A percentile compares a stretch with the other conserved stretches of the same genome.
Evolutionary conservation across 2,113 vertebrate genomes (phyloP).

Genomic region (Struthio camelus): DNA sequence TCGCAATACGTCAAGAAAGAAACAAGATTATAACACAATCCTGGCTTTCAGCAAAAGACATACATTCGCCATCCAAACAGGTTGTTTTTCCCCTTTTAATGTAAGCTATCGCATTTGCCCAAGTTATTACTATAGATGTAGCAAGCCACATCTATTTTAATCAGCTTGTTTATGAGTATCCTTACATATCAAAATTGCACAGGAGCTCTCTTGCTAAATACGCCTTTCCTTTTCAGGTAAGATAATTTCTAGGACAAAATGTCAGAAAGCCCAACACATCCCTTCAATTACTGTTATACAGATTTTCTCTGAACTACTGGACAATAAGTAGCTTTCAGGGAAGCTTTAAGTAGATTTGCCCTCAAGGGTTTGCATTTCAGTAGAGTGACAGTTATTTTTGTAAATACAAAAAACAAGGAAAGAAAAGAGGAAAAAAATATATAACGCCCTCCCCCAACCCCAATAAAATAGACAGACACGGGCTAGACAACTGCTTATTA

Average conservation of each 20-base stretch:
- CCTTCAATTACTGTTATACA: conserved; percentile 60
- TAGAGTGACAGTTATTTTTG: conserved; percentile 74
- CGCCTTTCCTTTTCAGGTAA: conserved; percentile 41
- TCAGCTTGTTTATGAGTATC: conserved; percentile 20
- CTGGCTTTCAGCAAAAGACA: background rate
- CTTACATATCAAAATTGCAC: conserved; percentile 6
- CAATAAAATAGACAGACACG: conserved; percentile 7
- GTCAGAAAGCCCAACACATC: conserved; percentile 33
- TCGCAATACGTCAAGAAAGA: conserved; percentile 18
- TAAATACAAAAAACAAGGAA: conserved; percentile 24
- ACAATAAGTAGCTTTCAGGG: conserved; percentile 71
- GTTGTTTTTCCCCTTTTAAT: conserved; percentile 15
- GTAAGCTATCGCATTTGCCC: background rate
- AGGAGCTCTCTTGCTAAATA: conserved; percentile 23
- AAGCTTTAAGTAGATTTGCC: conserved; percentile 75
- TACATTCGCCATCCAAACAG: conserved; percentile 19
- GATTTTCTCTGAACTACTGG: conserved; percentile 69
- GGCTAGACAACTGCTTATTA: conserved; percentile 69
- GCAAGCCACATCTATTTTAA: conserved; percentile 29
- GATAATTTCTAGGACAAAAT: conserved; percentile 48
- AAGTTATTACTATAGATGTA: background rate
- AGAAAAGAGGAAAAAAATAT: background rate
- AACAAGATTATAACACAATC: conserved; percentile 33
- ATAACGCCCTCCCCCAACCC: background rate
- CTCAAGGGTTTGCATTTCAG: conserved; percentile 72